Percentiles rank a stretch among this genome's conserved stretches.
These are phyloP conservation scores for Yponomeuta cagnagella DNA, from an alignment of 2,888 invertebrate species.

Conservation along the genomic window DNA sequence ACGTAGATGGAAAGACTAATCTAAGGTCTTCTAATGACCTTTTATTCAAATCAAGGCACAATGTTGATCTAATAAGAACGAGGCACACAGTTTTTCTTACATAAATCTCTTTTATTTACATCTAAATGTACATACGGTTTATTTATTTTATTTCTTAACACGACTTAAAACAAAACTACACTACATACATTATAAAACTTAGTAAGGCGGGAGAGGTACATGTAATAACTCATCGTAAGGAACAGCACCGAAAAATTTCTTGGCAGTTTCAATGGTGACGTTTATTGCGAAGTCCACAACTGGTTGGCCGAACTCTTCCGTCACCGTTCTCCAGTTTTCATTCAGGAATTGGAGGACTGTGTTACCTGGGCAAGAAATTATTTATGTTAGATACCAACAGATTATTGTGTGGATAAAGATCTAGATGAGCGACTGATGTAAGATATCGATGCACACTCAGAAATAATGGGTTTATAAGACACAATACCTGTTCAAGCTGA, in stretches of 20 bases:
- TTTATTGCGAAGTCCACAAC: conserved; percentile 67
- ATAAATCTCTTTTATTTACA: neutral
- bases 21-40: too few species aligned
- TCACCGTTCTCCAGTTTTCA: conserved; percentile 67
- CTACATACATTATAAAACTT: neutral
- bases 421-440: too few species aligned
- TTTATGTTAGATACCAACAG: too few species aligned
- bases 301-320: conserved; percentile 67
- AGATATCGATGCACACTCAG: too few species aligned
- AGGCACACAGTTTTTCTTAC: neutral
- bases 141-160: neutral
- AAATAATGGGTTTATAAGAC: too few species aligned
- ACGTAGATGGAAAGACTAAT: too few species aligned
- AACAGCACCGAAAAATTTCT: conserved; percentile 62
- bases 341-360: conserved; percentile 63
- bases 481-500: too few species aligned
- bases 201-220: conserved; percentile 53
- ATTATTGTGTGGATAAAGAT: too few species aligned
- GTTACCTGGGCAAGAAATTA: conserved; percentile 48
- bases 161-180: conserved; percentile 2
- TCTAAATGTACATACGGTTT: neutral
- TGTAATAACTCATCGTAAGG: conserved; percentile 62
- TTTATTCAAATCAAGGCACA: too few species aligned
- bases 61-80: neutral
- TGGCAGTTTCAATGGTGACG: conserved; percentile 59